These are phyloP conservation scores for Micromys minutus DNA, from an alignment of 2,113 vertebrate genomes.

Conservation along the genomic window DNA sequence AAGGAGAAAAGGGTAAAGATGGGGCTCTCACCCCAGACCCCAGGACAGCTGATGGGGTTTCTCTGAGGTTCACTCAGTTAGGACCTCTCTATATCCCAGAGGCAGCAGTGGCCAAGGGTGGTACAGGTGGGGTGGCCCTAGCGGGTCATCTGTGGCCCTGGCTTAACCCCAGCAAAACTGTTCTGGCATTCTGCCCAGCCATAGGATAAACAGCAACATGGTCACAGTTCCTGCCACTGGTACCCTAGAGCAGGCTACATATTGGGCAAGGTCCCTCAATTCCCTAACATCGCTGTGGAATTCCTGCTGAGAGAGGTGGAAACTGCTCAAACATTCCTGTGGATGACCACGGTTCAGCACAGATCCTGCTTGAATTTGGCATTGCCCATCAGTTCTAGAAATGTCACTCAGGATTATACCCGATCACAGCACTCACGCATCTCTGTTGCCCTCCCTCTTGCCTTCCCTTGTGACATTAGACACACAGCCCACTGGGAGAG, in stretches of 20 bases:
- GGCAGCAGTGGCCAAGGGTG: not conserved
- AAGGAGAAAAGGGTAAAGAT: not conserved
- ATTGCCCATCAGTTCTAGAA: not conserved
- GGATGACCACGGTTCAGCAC: accelerated
- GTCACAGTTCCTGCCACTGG: not conserved
- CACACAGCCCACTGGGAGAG: not conserved
- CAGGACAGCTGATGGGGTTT: not conserved
- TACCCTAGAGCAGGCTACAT: not conserved
- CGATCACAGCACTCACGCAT: not conserved
- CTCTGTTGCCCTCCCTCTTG: not conserved
- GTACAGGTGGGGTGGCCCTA: not conserved
- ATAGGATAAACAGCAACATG: not conserved
- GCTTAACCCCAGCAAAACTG: not conserved
- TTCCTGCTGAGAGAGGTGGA: not conserved
- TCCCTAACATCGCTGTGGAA: not conserved
- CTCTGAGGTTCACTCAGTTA: not conserved
- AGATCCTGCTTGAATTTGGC: not conserved
- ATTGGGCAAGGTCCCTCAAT: not conserved
- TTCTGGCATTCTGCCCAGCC: not conserved
- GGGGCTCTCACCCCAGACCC: accelerated
- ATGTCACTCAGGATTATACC: not conserved
- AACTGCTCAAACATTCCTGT: not conserved
- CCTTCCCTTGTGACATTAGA: not conserved
- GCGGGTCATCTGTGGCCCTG: not conserved
- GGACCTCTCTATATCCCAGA: not conserved